Evolutionary conservation across 2,888 invertebrate genomes (phyloP).

Genomic region (Conomelus anceps): DNA sequence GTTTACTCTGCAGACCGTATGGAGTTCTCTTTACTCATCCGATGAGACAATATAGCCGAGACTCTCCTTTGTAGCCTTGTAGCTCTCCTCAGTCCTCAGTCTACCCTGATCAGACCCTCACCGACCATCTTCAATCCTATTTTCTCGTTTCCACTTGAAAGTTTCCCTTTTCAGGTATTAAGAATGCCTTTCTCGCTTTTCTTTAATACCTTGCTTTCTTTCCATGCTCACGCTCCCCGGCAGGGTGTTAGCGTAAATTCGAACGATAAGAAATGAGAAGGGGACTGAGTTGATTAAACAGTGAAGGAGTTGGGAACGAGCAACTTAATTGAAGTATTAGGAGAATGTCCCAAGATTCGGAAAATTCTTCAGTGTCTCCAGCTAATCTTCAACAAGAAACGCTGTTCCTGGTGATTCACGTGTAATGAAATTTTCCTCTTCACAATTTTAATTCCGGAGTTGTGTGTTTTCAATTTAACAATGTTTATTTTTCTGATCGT

Average conservation of each 20-base stretch:
- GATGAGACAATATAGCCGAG: background rate
- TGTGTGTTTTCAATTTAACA: background rate
- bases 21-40: background rate
- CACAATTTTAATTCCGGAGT: background rate
- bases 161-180: background rate
- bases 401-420: background rate
- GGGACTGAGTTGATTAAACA: background rate
- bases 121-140: background rate
- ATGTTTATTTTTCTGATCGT: background rate
- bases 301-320: background rate
- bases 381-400: background rate
- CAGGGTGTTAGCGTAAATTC: background rate
- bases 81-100: too few species aligned
- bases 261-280: background rate
- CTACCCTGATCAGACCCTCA: too few species aligned
- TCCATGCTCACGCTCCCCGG: too few species aligned
- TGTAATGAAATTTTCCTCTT: background rate
- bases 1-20: background rate
- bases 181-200: background rate
- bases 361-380: background rate
- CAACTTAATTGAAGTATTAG: background rate
- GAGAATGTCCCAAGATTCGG: background rate
- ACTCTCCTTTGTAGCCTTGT: too few species aligned
- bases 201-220: background rate
- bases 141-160: background rate